phyloP scores from a whole-genome alignment of 1,140 invertebrate species.

The Odontomachus brunneus region DNA sequence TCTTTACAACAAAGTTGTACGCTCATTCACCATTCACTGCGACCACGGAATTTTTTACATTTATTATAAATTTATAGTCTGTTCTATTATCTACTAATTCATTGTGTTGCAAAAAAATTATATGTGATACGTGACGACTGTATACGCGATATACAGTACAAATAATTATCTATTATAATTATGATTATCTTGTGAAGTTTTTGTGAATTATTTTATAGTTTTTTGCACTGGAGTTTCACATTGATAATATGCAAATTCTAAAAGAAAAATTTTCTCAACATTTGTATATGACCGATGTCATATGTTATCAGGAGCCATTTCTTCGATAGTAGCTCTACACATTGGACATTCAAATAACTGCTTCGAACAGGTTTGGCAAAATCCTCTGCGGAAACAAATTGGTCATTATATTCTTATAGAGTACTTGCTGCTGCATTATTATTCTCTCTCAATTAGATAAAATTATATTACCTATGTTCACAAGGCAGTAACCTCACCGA shows the following conservation, averaged over 20 bases:
- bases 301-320: slow-evolving; percentile 82
- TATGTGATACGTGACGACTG: slow-evolving; percentile 64
- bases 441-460: slow-evolving; percentile 13
- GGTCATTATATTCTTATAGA: slow-evolving; percentile 23
- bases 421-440: not conserved
- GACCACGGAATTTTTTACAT: slow-evolving; percentile 35
- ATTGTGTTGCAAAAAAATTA: slow-evolving; percentile 72
- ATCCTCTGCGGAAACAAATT: slow-evolving; percentile 89
- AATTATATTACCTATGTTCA: slow-evolving; percentile 89
- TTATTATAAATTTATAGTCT: slow-evolving; percentile 55
- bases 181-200: slow-evolving; percentile 68
- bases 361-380: slow-evolving; percentile 92
- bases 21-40: slow-evolving; percentile 21
- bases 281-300: slow-evolving; percentile 78
- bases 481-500: slow-evolving; percentile 92
- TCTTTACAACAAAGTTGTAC: slow-evolving; percentile 5
- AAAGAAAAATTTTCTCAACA: slow-evolving; percentile 67
- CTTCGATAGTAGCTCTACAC: slow-evolving; percentile 89
- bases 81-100: slow-evolving; percentile 66
- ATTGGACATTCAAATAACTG: slow-evolving; percentile 95
- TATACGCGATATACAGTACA: slow-evolving; percentile 55
- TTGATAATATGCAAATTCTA: slow-evolving; percentile 64
- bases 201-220: too few species aligned
- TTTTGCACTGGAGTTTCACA: too few species aligned
- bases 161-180: slow-evolving; percentile 55